Conservation (phyloP, 1,140 invertebrate species). For the Drepana arcuata region DNA sequence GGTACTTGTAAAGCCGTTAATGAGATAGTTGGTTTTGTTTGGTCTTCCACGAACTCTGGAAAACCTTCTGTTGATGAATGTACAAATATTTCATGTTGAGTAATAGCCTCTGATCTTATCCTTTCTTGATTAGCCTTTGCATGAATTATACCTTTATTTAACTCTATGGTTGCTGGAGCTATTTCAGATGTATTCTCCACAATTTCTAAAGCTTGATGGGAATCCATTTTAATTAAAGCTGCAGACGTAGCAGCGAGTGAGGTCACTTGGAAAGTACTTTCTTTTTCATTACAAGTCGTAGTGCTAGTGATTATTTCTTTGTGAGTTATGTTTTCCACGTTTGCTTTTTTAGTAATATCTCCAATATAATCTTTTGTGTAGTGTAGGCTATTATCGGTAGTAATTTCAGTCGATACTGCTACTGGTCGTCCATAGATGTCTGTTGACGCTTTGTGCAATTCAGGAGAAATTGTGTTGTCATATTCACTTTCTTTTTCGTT, state of each 20-base stretch:
- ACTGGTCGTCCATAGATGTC: conserved; percentile 35
- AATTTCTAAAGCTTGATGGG: conserved; percentile 33
- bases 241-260: conserved; percentile 12
- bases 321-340: conserved; percentile 31
- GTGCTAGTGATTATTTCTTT: conserved; percentile 43
- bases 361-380: conserved; percentile 15
- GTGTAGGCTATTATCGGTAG: conserved; percentile 27
- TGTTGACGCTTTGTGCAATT: conserved; percentile 21
- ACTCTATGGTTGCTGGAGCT: conserved; percentile 17
- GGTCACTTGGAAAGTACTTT: conserved; percentile 20
- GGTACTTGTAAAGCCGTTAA: conserved; percentile 31
- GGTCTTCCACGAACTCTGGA: conserved; percentile 7
- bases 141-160: conserved; percentile 3
- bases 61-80: conserved; percentile 33
- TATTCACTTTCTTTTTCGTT: conserved; percentile 51
- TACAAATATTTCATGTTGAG: conserved; percentile 40
- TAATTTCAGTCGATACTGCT: conserved; percentile 35
- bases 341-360: conserved; percentile 22
- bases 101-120: conserved; percentile 33
- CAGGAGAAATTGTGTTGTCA: conserved; percentile 5
- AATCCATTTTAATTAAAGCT: conserved; percentile 30
- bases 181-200: conserved; percentile 34
- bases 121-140: conserved; percentile 19
- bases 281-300: conserved; percentile 43
- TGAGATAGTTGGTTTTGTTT: conserved; percentile 22